Evolutionary conservation across 53 echinoderm and acorn worm species (phyloP), one percentile per base, ranked within the genome.

Genomic region (Astropecten irregularis): DNA sequence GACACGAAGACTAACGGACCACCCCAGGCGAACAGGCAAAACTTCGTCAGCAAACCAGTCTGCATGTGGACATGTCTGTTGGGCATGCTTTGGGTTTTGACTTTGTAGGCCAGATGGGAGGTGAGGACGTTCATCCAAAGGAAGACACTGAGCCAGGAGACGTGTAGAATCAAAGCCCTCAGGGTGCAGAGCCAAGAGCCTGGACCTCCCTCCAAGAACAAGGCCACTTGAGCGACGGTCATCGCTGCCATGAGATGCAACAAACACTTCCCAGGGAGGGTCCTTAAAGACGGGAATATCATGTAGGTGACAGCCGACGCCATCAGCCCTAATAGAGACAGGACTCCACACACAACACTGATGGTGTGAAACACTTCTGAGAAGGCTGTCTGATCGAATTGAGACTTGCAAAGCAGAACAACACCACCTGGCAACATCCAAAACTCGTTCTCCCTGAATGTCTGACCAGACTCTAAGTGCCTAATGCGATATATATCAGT

Each of bases 261-360:
- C 31, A 90, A 39, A 86, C 90, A 90, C 18, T 86, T 86, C 15
- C 90, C 90, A 18, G 90, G 85, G 1, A 81, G 77, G 26, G 81
- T 90, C 22, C 82, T 77, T 16, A 90, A 54, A 22, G 77, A 69
- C 44, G 85, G 85, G 9, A 90, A 86, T 9, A 31, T 81, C 13
- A 49, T 48, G 42, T 90, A 86, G 1, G 90, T 86, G 20, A 86
- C 30, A 37, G 81, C 40, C 11, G 82, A 81, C 19, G 77, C 61
- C 26, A 63, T 2, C 20, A 90, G 66, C n/a, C 37, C 77, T 16
- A 90, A 30, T 16, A 90, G 27, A 2, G 90, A 90, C 38, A 66
- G 35, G 25, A 55, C 61, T 8, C 69, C 77, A 38, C 90, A 79
- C 22, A 69, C 47, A 9, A 31, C 33, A 28, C 61, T 32, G 9